Conservation (phyloP, 2,888 invertebrate species). For the Patella caerulea region DNA sequence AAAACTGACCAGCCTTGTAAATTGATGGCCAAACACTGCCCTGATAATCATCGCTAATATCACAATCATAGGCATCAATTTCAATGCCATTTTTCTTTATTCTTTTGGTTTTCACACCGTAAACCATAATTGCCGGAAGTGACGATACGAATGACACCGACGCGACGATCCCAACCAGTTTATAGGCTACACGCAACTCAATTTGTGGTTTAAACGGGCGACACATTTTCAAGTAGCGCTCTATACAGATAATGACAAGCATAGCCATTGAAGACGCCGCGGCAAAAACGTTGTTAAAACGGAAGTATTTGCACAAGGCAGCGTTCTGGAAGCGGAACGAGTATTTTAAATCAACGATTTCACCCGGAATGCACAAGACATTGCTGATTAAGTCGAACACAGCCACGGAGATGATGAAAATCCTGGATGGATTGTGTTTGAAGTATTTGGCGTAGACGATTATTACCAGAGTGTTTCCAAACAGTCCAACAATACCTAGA, state of each 20-base stretch:
- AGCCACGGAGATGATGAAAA: background rate
- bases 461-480: background rate
- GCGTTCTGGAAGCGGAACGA: background rate
- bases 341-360: background rate
- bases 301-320: background rate
- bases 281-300: background rate
- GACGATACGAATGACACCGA: background rate
- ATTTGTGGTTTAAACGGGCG: background rate
- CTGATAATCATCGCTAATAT: background rate
- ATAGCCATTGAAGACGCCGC: background rate
- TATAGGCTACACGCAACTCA: background rate
- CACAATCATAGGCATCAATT: background rate
- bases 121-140: background rate
- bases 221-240: background rate
- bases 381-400: background rate
- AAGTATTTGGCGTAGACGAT: background rate
- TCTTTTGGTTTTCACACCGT: background rate
- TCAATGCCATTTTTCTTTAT: background rate
- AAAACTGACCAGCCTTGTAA: background rate
- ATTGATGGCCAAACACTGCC: background rate
- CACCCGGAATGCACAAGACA: background rate
- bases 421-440: background rate
- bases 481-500: background rate
- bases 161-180: background rate
- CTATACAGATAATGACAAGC: background rate